Conservation (phyloP, 1,140 invertebrate species). For the Agrypnia vestita region DNA sequence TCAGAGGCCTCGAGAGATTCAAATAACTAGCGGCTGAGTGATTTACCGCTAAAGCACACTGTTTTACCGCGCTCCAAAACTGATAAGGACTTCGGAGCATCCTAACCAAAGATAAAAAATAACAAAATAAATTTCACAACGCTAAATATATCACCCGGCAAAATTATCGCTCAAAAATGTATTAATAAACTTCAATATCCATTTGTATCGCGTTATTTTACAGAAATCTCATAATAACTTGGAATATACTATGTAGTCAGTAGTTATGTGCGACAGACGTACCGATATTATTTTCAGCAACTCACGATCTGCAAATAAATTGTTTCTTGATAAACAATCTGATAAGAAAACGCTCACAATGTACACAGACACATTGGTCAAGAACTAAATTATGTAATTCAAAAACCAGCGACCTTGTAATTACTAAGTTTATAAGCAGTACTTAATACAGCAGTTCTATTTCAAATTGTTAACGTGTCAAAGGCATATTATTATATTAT, state of each 20-base stretch:
- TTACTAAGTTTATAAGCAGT: no score
- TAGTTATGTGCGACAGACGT: neutral
- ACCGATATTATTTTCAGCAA: slow-evolving; percentile 9
- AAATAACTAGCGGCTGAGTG: slow-evolving; percentile 1
- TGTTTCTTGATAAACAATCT: slow-evolving; percentile 16
- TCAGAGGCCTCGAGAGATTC: slow-evolving; percentile 30
- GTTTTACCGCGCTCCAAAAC: slow-evolving; percentile 24
- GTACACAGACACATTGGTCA: no score
- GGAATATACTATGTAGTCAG: neutral
- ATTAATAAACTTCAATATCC: slow-evolving; percentile 5
- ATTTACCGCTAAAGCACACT: neutral
- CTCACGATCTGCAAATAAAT: neutral
- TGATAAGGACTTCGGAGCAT: slow-evolving; percentile 38
- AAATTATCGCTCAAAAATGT: neutral
- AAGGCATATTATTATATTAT: neutral
- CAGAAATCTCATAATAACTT: slow-evolving; percentile 15
- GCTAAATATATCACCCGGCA: slow-evolving; percentile 17
- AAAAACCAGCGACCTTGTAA: no score
- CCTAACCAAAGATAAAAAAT: slow-evolving; percentile 29
- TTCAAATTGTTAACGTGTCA: no score
- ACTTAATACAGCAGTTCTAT: no score
- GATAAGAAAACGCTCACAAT: slow-evolving; percentile 3
- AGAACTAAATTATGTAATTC: no score
- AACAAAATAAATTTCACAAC: slow-evolving; percentile 3
- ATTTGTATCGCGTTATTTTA: neutral